Conservation (phyloP, 2,888 invertebrate genomes). For the Dysmachus trigonus region DNA sequence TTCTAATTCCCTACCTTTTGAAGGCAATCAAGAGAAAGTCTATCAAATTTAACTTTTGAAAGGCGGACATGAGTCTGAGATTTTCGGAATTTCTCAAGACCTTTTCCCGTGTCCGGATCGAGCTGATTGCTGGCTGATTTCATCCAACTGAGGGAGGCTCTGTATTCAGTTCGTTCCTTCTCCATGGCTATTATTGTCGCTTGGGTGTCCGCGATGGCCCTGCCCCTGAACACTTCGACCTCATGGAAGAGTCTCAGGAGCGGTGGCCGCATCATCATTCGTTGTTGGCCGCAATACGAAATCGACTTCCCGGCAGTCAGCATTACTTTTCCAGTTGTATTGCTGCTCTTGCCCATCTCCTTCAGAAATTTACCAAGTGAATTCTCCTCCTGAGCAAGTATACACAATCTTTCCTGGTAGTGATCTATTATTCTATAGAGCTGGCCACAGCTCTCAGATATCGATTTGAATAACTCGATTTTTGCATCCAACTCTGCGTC, state of each 20-base stretch:
- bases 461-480: conserved; percentile 90
- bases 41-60: conserved; percentile 90
- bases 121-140: conserved; percentile 94
- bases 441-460: conserved; percentile 88
- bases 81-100: conserved; percentile 94
- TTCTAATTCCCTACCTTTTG: conserved; percentile 76
- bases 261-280: conserved; percentile 86
- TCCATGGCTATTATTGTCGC: conserved; percentile 94
- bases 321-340: conserved; percentile 88
- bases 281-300: conserved; percentile 90
- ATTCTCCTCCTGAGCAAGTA: conserved; percentile 95
- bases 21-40: conserved; percentile 91
- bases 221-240: conserved; percentile 95
- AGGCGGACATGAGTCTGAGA: conserved; percentile 82
- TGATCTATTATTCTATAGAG: conserved; percentile 89
- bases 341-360: conserved; percentile 87
- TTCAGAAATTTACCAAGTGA: conserved; percentile 93
- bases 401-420: conserved; percentile 92
- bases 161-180: conserved; percentile 92
- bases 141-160: conserved; percentile 98
- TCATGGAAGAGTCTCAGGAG: conserved; percentile 89
- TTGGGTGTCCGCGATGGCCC: conserved; percentile 93
- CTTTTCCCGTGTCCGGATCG: conserved; percentile 96
- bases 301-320: conserved; percentile 84
- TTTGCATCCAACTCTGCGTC: conserved; percentile 98